Evolutionary conservation across 2,797 vertebrate genomes (phyloP).

Genomic region (Taenioides sp.): DNA sequence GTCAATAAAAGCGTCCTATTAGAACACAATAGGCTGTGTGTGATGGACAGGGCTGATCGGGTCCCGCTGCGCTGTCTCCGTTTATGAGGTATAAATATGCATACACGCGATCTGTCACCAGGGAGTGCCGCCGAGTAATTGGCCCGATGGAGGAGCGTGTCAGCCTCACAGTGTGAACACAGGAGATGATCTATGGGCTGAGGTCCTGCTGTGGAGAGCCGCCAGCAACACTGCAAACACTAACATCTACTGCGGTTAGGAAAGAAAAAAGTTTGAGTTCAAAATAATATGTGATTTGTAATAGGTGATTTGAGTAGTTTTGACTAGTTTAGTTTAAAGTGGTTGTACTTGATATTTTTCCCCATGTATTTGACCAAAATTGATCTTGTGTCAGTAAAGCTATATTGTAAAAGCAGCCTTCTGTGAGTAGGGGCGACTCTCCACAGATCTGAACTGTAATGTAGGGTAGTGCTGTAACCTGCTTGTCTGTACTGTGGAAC

Average conservation of each 20-base stretch:
- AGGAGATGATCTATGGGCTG: conserved; percentile 51
- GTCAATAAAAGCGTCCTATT: conserved; percentile 20
- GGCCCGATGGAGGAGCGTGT: conserved; percentile 37
- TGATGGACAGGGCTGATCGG: conserved; percentile 28
- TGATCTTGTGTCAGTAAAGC: no score
- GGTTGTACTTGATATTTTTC: no score
- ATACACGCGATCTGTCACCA: conserved; percentile 47
- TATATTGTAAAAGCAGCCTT: no score
- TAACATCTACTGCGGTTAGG: not conserved
- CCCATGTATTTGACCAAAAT: no score
- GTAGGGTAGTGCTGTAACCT: no score
- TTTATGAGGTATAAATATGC: conserved; percentile 39
- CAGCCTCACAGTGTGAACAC: conserved; percentile 45
- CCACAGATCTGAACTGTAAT: no score
- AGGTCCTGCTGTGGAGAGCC: conserved; percentile 26
- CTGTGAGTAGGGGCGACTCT: no score
- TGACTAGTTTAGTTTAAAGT: no score
- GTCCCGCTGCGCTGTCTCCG: conserved; percentile 19
- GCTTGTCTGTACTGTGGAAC: no score
- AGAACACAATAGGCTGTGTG: not conserved
- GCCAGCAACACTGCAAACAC: conserved; percentile 9
- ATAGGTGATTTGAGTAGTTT: not conserved
- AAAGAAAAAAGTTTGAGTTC: not conserved
- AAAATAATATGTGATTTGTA: not conserved
- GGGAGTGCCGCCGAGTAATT: conserved; percentile 47